Evolutionary conservation across 2,797 vertebrate species (phyloP).

Genomic region (Neomorphus geoffroyi): DNA sequence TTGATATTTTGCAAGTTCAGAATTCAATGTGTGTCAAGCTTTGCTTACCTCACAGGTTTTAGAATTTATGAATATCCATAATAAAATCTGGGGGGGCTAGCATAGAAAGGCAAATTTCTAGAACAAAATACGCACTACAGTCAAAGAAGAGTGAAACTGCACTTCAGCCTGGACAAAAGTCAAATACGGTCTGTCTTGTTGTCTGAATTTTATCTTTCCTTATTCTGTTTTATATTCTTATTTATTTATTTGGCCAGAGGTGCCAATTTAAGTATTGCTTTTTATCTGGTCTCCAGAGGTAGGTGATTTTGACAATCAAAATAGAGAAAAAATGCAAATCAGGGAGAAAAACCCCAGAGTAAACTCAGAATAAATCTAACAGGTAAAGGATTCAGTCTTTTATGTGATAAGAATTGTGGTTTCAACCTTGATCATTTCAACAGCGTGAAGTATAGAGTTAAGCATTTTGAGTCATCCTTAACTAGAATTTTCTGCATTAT

Average conservation of each 20-base stretch:
- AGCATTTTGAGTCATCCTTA: background rate
- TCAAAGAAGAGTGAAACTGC: background rate
- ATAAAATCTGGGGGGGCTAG: background rate
- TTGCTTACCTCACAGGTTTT: background rate
- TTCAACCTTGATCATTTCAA: background rate
- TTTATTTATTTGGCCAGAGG: background rate
- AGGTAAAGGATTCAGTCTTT: background rate
- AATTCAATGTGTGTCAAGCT: background rate
- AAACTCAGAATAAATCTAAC: background rate
- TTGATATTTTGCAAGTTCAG: background rate
- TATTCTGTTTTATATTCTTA: background rate
- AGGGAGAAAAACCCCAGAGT: background rate
- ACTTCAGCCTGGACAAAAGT: background rate
- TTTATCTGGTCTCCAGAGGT: background rate
- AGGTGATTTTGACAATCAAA: conserved; percentile 9
- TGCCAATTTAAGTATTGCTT: background rate
- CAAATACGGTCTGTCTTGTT: background rate
- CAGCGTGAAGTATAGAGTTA: background rate
- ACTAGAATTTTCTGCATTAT: background rate
- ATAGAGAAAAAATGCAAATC: background rate
- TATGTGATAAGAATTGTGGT: background rate
- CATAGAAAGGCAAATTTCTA: background rate
- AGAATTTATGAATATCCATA: background rate
- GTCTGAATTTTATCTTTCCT: background rate
- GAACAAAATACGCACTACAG: background rate